Evolutionary conservation across 2,113 vertebrate species (phyloP).

Genomic region (Coptodon rendalli): DNA sequence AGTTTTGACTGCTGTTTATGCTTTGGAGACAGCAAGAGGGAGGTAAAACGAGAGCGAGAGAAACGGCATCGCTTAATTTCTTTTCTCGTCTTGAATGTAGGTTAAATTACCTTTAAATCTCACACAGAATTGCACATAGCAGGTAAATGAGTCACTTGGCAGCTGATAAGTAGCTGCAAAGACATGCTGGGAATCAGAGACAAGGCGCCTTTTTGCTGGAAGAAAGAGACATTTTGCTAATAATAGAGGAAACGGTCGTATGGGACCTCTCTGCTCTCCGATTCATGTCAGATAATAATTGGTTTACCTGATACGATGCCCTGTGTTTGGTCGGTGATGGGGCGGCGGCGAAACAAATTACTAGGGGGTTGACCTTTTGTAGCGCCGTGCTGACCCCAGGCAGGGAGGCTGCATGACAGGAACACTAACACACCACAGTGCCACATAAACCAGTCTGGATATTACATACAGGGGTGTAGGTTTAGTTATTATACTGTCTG

Average conservation of each 20-base stretch:
- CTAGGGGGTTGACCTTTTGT: constrained; percentile 42
- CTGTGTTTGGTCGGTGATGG: constrained; percentile 50
- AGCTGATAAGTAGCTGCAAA: constrained; percentile 50
- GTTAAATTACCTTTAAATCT: constrained; percentile 59
- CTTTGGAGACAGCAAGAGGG: constrained; percentile 22
- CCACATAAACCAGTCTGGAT: background rate
- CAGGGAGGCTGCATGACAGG: constrained; percentile 1
- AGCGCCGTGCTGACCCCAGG: constrained; percentile 1
- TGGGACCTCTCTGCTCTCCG: constrained; percentile 49
- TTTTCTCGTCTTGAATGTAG: constrained; percentile 41
- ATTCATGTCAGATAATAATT: constrained; percentile 74
- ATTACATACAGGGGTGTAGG: background rate
- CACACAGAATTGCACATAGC: constrained; percentile 35
- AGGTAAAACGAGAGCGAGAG: constrained; percentile 5
- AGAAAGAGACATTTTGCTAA: constrained; percentile 44
- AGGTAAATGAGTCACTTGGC: constrained; percentile 45
- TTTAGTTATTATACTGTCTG: background rate
- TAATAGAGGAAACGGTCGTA: constrained; percentile 58
- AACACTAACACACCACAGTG: constrained; percentile 2
- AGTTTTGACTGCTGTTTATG: constrained; percentile 51
- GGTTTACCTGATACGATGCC: constrained; percentile 62
- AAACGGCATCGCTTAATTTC: constrained; percentile 31
- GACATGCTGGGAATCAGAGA: constrained; percentile 57
- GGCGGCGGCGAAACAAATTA: constrained; percentile 58
- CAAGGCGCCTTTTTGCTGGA: constrained; percentile 54